phyloP scores from a whole-genome alignment of 64 coral and sea anemone genomes.

The Exaiptasia diaphana region DNA sequence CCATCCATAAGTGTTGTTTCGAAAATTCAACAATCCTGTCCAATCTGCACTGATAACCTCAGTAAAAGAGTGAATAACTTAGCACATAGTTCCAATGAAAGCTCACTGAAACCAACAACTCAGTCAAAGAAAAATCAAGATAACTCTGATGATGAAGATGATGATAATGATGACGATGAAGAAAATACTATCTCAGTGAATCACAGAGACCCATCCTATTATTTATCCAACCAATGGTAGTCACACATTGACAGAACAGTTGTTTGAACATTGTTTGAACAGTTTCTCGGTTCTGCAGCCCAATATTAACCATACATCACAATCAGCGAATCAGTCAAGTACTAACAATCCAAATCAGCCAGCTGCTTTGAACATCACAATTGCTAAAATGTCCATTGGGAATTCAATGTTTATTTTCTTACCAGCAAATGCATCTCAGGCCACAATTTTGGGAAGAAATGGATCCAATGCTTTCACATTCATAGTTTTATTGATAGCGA shows the following conservation, averaged over 20 bases:
- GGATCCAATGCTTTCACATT: slow-evolving; percentile 50
- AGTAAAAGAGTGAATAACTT: not conserved
- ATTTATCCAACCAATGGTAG: not conserved
- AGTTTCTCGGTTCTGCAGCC: too few relatives aligned
- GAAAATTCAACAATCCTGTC: too few relatives aligned
- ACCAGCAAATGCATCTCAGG: slow-evolving; percentile 22
- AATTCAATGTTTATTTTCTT: slow-evolving; percentile 16
- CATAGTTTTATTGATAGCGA: slow-evolving; percentile 33
- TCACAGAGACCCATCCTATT: not conserved
- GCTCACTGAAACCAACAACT: slow-evolving; percentile 20
- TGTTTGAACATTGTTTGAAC: not conserved
- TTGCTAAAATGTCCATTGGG: slow-evolving; percentile 16
- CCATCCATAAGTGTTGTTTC: slow-evolving; percentile 17
- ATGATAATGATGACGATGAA: not conserved
- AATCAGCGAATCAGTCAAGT: too few relatives aligned
- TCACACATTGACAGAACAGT: slow-evolving; percentile 6
- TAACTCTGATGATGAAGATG: not conserved
- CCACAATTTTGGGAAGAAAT: slow-evolving; percentile 44
- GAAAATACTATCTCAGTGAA: not conserved
- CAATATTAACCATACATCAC: too few relatives aligned
- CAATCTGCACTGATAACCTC: slow-evolving; percentile 12
- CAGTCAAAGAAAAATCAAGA: slow-evolving; percentile 4
- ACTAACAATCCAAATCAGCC: too few relatives aligned
- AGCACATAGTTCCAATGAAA: not conserved
- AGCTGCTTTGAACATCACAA: slow-evolving; percentile 8